A percentile compares a stretch with the other conserved stretches of the same genome.
Evolutionary conservation across 2,888 invertebrate genomes (phyloP).

Genomic region (Phengaris arion): DNA sequence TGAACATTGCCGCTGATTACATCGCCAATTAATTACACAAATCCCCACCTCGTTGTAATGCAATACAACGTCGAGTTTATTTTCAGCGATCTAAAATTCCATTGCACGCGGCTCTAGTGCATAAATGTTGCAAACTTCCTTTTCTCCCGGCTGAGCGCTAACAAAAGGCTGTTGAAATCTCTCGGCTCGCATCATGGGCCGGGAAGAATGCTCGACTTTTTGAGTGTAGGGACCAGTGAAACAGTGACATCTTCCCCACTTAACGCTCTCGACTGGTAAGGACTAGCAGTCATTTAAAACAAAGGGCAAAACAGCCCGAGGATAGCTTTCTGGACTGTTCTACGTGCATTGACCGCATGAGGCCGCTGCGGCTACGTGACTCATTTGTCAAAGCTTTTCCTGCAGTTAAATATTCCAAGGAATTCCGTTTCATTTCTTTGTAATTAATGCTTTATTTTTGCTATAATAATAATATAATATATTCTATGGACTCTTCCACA

Average conservation of each 20-base stretch:
- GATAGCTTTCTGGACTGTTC: constrained; percentile 52
- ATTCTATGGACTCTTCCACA: too few relatives aligned
- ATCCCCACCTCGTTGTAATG: constrained; percentile 8
- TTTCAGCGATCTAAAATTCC: constrained; percentile 21
- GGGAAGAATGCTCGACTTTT: constrained; percentile 62
- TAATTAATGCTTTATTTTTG: neutral
- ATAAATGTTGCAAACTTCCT: constrained; percentile 35
- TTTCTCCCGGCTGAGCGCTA: constrained; percentile 41
- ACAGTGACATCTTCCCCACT: constrained; percentile 68
- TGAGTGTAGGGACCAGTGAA: constrained; percentile 56
- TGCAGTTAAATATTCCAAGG: constrained; percentile 10
- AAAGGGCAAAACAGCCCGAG: constrained; percentile 68
- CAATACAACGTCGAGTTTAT: constrained; percentile 3
- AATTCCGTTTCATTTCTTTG: constrained; percentile 26
- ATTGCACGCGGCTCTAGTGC: constrained; percentile 13
- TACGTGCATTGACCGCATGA: constrained; percentile 65
- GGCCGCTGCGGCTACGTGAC: constrained; percentile 41
- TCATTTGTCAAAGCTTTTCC: constrained; percentile 30
- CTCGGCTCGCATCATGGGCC: constrained; percentile 55
- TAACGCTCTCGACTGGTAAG: constrained; percentile 54
- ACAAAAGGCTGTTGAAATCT: constrained; percentile 70
- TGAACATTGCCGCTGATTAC: neutral
- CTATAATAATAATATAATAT: neutral
- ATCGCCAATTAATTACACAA: neutral
- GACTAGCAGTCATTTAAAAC: constrained; percentile 70